Evolutionary conservation across 2,888 invertebrate species (phyloP).

Genomic region (Dryococelus australis): DNA sequence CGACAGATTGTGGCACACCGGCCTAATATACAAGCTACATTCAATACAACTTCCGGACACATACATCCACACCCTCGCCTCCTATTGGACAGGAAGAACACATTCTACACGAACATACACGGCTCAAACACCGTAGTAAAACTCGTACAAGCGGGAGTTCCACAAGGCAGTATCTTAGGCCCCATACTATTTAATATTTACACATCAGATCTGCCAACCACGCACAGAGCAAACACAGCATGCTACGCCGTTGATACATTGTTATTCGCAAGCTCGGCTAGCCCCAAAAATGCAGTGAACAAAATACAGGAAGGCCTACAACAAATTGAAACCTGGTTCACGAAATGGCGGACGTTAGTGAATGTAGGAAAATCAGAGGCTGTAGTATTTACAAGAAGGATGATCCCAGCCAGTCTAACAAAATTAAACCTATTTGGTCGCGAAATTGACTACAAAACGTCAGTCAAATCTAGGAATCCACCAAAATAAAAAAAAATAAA

Average conservation of each 20-base stretch:
- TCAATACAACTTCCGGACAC: constrained; percentile 27
- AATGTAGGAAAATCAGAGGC: constrained; percentile 23
- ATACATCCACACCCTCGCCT: background rate
- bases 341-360: constrained; percentile 18
- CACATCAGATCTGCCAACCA: constrained; percentile 27
- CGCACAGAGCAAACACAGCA: background rate
- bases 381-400: constrained; percentile 4
- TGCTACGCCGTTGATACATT: constrained; percentile 30
- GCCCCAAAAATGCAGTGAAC: background rate
- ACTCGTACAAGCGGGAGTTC: constrained; percentile 24
- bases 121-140: background rate
- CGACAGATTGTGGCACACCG: constrained; percentile 32
- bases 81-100: background rate
- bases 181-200: constrained; percentile 27
- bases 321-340: constrained; percentile 11
- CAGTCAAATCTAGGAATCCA: background rate
- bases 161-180: constrained; percentile 34
- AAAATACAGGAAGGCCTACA: constrained; percentile 30
- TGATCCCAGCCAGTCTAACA: background rate
- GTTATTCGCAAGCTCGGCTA: background rate
- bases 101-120: background rate
- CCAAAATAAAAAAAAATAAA: background rate
- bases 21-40: constrained; percentile 33
- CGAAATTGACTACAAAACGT: background rate
- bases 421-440: background rate